These are phyloP conservation scores for Corydoras maculifer DNA, from an alignment of 2,113 vertebrate genomes.

Conservation along the genomic window DNA sequence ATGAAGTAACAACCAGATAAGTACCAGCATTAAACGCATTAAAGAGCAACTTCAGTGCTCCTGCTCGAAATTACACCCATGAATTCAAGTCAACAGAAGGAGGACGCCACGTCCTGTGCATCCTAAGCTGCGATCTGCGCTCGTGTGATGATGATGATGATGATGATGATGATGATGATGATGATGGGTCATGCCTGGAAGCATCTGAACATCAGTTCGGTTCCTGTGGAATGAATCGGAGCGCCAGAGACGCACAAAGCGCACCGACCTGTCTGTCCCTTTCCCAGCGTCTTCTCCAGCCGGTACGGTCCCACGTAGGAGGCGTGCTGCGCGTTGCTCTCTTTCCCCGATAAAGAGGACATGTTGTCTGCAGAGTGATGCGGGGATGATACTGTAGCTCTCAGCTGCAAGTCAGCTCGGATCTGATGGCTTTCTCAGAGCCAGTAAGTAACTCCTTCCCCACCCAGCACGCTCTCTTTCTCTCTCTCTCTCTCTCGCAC, in stretches of 20 bases:
- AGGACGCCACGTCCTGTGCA: background rate
- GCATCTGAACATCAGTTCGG: no score
- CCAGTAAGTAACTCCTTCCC: conserved; percentile 43
- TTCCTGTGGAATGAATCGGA: background rate
- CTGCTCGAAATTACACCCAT: no score
- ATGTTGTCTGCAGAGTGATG: conserved; percentile 53
- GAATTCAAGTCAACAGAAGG: no score
- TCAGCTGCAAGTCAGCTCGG: conserved; percentile 37
- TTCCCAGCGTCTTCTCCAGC: conserved; percentile 97
- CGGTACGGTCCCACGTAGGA: conserved; percentile 99
- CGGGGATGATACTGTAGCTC: conserved; percentile 32
- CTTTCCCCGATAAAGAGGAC: conserved; percentile 83
- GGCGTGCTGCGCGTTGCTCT: conserved; percentile 93
- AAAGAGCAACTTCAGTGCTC: no score
- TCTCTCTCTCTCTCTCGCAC: conserved; percentile 28
- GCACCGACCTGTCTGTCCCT: conserved; percentile 97
- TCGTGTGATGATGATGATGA: no score
- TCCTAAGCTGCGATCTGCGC: no score
- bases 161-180: no score
- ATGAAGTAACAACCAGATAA: no score
- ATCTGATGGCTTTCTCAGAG: conserved; percentile 23
- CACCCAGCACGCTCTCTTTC: conserved; percentile 39
- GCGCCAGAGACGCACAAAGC: conserved; percentile 12
- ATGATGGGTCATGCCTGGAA: no score
- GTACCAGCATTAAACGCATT: no score